Base-by-base conservation (phyloP, 2,797 vertebrate species). In the Scomberomorus guttatus region DNA sequence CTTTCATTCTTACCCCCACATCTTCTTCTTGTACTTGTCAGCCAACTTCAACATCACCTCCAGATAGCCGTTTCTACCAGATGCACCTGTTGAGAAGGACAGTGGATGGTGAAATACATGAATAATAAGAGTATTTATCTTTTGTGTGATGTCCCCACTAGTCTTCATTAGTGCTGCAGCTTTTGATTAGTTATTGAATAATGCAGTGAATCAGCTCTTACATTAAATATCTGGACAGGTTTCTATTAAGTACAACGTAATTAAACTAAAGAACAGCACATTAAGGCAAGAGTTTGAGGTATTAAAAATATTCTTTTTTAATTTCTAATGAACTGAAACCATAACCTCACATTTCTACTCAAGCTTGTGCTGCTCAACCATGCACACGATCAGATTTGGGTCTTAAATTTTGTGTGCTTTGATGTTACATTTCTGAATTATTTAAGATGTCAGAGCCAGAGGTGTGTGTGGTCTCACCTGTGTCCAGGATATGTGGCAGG, bases 21-120 rank as follows among this genome's bases (percentile, higher is more conserved):
- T 97, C 93, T 99, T 99, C 96, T 99, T 99, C 93, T 99, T 99
- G 91, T 99, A 98, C 87, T 99, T 99, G 51, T 99, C 97, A 54
- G 98, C 96, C 96, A 99, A 93, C 86, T 96, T 98, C 59, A 94
- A 87, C 96, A 99, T 97, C 80, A 99, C 96, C 22, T 98, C 96
- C 83, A 99, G 86, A 70, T 99, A 99, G 72, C 95, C 82, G 69
- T 98, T 99, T 89, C 98, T 97, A 65, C 98, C 98, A 18, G 95
- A 81, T 18, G 98, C 97, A 63, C 98, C 98, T 99, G 91, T 85
- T 39, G 25, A 66, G 17, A 12, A 51, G 0, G 18, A 51, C 13
- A 1, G 39, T 56, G 8, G 58, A 24, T 22, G 27, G 34, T 48
- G 37, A 78, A 17, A 46, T 1, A 46, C 1, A 24, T 22, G n/a